These are phyloP conservation scores for Agonum fuliginosum DNA, from an alignment of 2,888 invertebrate species.

Conservation along the genomic window DNA sequence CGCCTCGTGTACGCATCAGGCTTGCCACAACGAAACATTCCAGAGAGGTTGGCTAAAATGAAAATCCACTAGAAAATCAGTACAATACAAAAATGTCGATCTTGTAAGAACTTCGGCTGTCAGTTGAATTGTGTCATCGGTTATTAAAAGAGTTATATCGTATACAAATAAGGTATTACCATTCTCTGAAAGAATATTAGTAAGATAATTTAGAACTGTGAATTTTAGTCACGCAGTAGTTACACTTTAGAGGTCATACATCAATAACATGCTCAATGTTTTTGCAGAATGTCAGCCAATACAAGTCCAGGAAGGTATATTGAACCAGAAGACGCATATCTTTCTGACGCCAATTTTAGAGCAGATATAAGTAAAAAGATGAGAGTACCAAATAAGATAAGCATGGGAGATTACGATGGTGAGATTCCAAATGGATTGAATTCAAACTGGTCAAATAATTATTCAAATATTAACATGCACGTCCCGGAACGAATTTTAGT, in stretches of 20 bases:
- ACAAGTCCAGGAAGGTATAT: conserved; percentile 79
- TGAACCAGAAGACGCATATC: conserved; percentile 79
- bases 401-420: conserved; percentile 83
- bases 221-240: background rate
- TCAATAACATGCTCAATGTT: conserved; percentile 47
- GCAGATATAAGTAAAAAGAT: conserved; percentile 87
- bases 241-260: background rate
- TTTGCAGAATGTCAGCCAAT: conserved; percentile 76
- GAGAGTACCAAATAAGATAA: conserved; percentile 87
- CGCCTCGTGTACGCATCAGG: background rate
- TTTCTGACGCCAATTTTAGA: conserved; percentile 78
- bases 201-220: background rate
- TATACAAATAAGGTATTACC: conserved; percentile 20
- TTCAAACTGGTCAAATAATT: conserved; percentile 78
- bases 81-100: conserved; percentile 46
- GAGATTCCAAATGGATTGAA: conserved; percentile 78
- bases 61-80: conserved; percentile 19
- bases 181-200: conserved; percentile 12
- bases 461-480: conserved; percentile 91
- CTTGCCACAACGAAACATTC: background rate
- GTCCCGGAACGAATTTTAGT: conserved; percentile 96
- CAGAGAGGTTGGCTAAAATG: background rate
- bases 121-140: conserved; percentile 56
- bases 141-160: conserved; percentile 29
- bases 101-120: conserved; percentile 51